phyloP scores from a whole-genome alignment of 2,888 invertebrate species.

The Hypomecis atomaria region DNA sequence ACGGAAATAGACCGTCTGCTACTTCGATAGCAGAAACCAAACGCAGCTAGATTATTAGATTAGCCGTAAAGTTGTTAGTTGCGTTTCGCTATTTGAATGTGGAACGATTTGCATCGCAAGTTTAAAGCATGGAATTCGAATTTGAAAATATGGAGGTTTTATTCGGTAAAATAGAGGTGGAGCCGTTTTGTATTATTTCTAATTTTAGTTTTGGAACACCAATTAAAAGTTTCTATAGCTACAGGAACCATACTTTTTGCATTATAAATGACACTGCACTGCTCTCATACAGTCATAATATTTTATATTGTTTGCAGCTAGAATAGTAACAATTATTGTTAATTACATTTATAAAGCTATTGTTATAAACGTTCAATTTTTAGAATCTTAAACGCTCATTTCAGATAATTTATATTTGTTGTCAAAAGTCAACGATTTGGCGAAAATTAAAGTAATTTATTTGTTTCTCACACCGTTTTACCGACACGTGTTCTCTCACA shows the following conservation, averaged over 20 bases:
- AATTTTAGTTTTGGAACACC: no score
- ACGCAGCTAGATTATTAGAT: slow-evolving; percentile 30
- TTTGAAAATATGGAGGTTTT: not conserved
- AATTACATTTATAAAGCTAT: not conserved
- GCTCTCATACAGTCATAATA: no score
- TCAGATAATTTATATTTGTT: slow-evolving; percentile 21
- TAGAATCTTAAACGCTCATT: slow-evolving; percentile 22
- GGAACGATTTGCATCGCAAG: slow-evolving; percentile 6
- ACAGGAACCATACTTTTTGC: no score
- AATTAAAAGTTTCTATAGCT: no score
- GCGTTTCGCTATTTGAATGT: slow-evolving; percentile 20
- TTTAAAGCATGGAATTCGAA: slow-evolving; percentile 17
- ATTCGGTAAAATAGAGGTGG: not conserved
- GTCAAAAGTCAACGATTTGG: slow-evolving; percentile 35
- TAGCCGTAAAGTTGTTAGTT: slow-evolving; percentile 29
- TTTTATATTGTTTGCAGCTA: not conserved
- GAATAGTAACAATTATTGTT: not conserved
- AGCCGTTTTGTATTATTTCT: not conserved
- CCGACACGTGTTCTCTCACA: not conserved
- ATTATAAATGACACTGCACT: no score
- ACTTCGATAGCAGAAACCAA: slow-evolving; percentile 48
- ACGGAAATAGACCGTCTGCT: slow-evolving; percentile 62
- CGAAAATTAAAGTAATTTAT: slow-evolving; percentile 38
- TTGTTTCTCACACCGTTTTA: slow-evolving; percentile 28
- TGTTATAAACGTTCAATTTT: slow-evolving; percentile 5